Base-by-base conservation (phyloP, 2,113 vertebrate genomes). In the Ovibos moschatus region DNA sequence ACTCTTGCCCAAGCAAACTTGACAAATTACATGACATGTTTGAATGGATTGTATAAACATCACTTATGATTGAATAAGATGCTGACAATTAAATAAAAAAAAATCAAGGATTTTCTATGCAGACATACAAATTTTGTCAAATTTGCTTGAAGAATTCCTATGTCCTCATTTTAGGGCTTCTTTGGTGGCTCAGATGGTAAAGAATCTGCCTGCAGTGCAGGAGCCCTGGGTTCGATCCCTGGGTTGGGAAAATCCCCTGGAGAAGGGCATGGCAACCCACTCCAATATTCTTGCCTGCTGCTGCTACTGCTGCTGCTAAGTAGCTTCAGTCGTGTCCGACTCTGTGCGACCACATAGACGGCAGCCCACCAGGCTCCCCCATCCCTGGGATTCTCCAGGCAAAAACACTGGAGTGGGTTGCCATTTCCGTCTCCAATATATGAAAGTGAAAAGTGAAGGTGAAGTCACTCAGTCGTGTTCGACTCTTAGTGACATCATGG, bases 61-160 rank as follows among this genome's bases (percentile, higher is more conserved):
- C 5, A 43, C 12, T 36, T 84, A 11, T 76, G 11, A 88, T 58
- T 96, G 87, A 96, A 79, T 43, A 27, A 87, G 85, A 92, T 28
- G 15, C 23, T 82, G 23, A 85, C 7, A 14, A 45, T 55, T 25
- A 91, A 94, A 94, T 87, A 1, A 10, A 87, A 2, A 67, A 76
- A 82, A 57, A 13, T 3, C 16, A 95, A 36, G 13, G 7, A 84
- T 89, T 76, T 90, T 87, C 76, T 58, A n/a, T 60, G 6, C 33
- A 85, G 9, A 93, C 2, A 43, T 25, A 58, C 6, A 15, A 7
- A 53, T 6, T 60, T 86, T 7, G 57, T 93, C 5, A 60, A 5
- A 2, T 50, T 64, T 87, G 7, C 27, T 82, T 62, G 40, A 87
- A 33, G 28, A 67, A 88, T 64, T 58, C 19, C 1, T n/a, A 30